These are phyloP conservation scores for Dolichotis patagonum DNA, from an alignment of 2,113 vertebrate species.

Conservation along the genomic window DNA sequence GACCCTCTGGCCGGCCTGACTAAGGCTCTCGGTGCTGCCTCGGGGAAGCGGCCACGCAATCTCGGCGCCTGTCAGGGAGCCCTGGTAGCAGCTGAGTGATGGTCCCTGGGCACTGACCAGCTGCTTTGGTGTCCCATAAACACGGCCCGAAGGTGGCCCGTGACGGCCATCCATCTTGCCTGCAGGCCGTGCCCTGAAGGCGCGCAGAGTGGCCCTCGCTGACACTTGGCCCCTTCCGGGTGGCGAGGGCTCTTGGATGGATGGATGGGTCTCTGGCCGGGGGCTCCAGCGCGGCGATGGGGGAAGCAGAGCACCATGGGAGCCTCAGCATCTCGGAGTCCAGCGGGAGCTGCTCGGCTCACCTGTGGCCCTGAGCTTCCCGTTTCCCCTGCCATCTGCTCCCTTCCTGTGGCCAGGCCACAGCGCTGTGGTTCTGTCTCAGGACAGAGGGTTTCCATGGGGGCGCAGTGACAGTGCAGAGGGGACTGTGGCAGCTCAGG, in stretches of 20 bases:
- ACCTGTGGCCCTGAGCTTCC: background rate
- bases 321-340: background rate
- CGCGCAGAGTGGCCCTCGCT: background rate
- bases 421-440: background rate
- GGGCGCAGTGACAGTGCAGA: background rate
- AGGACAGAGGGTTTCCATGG: background rate
- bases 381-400: background rate
- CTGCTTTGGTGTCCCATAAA: conserved; percentile 77
- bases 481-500: background rate
- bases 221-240: conserved; percentile 62
- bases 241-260: background rate
- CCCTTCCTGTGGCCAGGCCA: background rate
- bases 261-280: background rate
- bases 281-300: background rate
- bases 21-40: conserved; percentile 57
- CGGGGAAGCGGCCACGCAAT: conserved; percentile 7
- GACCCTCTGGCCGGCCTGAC: background rate
- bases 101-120: conserved; percentile 52
- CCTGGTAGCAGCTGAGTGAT: conserved; percentile 78
- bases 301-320: background rate
- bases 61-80: conserved; percentile 17
- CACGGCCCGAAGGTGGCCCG: conserved; percentile 45
- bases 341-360: background rate
- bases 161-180: conserved; percentile 68
- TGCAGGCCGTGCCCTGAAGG: background rate